Base-by-base conservation (phyloP, 2,113 vertebrate species). In the Motacilla tschutschensis region DNA sequence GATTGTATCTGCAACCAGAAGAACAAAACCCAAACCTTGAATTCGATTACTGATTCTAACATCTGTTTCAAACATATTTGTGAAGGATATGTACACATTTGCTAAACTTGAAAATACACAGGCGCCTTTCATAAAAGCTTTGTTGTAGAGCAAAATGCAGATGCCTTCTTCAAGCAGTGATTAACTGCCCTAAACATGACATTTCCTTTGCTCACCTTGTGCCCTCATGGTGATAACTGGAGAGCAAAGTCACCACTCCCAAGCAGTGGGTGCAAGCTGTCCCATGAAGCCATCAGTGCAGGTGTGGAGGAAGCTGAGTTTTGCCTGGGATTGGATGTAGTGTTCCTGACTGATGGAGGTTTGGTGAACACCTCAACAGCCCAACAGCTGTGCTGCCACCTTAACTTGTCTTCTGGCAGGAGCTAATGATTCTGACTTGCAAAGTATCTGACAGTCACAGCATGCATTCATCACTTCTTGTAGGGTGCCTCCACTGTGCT, bases 321-420 rank as follows among this genome's bases (percentile, higher is more conserved):
- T 73, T 79, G 9, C 24, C 35, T 41, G 26, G 24, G 28, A 17
- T 22, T 0, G 1, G 29, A 35, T 0, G 0, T 11, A 1, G 0
- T 53, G 14, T 12, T 79, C 31, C 65, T 20, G 24, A 14, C 3
- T 5, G 1, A 8, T n/a, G 47, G 46, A 70, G 9, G 12, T 24
- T 76, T 2, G 2, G 12, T 15, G 50, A 77, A 43, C 43, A 62
- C 5, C 19, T 62, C 48, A 41, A 29, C 24, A 33, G 17, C 3
- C 3, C 1, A 3, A 12, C 24, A 66, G 44, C 44, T 57, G 38
- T 19, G 41, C 19, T 1, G 2, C 18, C 35, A 47, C 57, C 26
- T 33, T n/a, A 17, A 29, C 0, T 0, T 43, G 8, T 31, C 44
- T 62, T 73, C 69, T 63, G 12, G 21, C 31, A 63, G 57, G 75